Evolutionary conservation across 2,888 invertebrate species (phyloP).

Genomic region (Drosophila borealis): DNA sequence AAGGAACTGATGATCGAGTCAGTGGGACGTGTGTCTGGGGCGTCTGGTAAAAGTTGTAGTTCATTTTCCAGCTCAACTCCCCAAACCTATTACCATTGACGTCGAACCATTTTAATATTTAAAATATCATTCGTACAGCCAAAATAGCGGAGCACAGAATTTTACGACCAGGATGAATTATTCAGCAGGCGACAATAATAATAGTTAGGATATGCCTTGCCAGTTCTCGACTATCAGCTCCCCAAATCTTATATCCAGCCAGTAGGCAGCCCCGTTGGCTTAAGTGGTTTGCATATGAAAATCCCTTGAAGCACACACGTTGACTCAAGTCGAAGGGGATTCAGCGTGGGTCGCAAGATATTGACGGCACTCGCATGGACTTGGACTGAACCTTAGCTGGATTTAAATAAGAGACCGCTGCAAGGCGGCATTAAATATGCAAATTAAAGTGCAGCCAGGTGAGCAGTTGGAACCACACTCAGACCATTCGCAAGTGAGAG

Average conservation of each 20-base stretch:
- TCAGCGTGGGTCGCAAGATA: neutral
- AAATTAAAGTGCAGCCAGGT: slow-evolving; percentile 57
- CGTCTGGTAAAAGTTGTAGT: slow-evolving; percentile 23
- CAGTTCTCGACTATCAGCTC: slow-evolving; percentile 1
- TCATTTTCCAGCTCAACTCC: slow-evolving; percentile 8
- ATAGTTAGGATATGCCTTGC: slow-evolving; percentile 46
- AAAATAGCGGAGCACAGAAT: slow-evolving; percentile 34
- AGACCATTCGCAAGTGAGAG: slow-evolving; percentile 5
- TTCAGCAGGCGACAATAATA: slow-evolving; percentile 67
- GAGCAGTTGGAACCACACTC: slow-evolving; percentile 12
- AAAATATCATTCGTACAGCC: slow-evolving; percentile 59
- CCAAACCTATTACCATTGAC: slow-evolving; percentile 22
- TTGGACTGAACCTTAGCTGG: slow-evolving; percentile 14
- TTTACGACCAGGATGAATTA: slow-evolving; percentile 55
- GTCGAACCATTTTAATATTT: slow-evolving; percentile 65
- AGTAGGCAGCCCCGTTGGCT: slow-evolving; percentile 21
- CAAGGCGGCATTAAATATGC: slow-evolving; percentile 52
- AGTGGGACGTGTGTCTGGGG: slow-evolving; percentile 18
- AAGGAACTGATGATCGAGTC: slow-evolving; percentile 21
- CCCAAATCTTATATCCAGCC: neutral
- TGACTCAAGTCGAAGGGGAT: neutral
- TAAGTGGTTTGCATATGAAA: slow-evolving; percentile 62
- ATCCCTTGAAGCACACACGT: slow-evolving; percentile 40
- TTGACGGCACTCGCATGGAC: slow-evolving; percentile 8
- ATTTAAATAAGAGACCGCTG: slow-evolving; percentile 32